A percentile compares a stretch with the other conserved stretches of the same genome.
phyloP scores from a whole-genome alignment of 2,797 vertebrate species.

The Novumbra hubbsi region DNA sequence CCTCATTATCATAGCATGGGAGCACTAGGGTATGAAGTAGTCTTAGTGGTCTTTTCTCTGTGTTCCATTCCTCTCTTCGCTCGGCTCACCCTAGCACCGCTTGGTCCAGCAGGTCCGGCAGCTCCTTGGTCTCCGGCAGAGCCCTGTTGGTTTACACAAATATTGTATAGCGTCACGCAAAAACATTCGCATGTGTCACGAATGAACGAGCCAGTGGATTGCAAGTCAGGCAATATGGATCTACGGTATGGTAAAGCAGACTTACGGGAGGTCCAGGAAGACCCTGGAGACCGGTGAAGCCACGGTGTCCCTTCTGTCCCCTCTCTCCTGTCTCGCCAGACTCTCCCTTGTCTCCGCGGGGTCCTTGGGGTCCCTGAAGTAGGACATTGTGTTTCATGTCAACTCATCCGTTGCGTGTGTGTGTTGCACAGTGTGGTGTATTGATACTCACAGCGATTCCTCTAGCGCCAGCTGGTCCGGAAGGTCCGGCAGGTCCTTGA shows the following conservation, averaged over 20 bases:
- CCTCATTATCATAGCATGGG: constrained; percentile 46
- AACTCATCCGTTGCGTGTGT: background rate
- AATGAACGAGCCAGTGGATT: background rate
- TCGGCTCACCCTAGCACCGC: constrained; percentile 84
- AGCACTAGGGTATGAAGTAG: background rate
- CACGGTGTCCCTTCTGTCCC: constrained; percentile 94
- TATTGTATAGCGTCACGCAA: background rate
- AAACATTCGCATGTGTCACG: too few species aligned
- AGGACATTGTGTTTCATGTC: constrained; percentile 13
- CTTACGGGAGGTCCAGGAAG: constrained; percentile 94
- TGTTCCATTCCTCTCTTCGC: constrained; percentile 15
- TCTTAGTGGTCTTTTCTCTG: background rate
- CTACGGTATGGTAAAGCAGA: constrained; percentile 13
- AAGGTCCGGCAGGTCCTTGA: constrained; percentile 90
- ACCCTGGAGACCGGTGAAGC: constrained; percentile 97
- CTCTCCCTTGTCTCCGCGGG: constrained; percentile 96
- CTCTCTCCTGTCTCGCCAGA: constrained; percentile 90
- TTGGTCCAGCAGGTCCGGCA: constrained; percentile 85
- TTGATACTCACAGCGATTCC: constrained; percentile 88
- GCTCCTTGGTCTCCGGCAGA: constrained; percentile 87
- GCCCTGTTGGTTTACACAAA: constrained; percentile 73
- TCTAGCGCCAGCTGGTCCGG: constrained; percentile 87
- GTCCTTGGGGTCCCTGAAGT: constrained; percentile 91
- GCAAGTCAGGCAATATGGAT: too few species aligned
- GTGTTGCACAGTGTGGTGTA: background rate